phyloP scores from a whole-genome alignment of 2,888 invertebrate genomes.

The Papilio gigon region DNA sequence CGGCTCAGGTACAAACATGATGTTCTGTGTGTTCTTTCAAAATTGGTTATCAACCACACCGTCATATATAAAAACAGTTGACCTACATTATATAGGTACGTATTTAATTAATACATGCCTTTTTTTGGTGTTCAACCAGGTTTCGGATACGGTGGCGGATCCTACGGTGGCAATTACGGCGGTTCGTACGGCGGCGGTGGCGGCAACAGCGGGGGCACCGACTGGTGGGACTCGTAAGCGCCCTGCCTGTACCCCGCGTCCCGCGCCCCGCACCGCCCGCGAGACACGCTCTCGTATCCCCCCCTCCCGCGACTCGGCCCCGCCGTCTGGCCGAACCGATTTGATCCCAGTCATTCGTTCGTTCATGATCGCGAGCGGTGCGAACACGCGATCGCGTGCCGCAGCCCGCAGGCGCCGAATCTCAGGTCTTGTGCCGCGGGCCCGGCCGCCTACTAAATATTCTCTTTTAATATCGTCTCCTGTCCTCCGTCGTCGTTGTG shows the following conservation, averaged over 20 bases:
- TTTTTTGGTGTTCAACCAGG: conserved; percentile 51
- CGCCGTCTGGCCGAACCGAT: conserved; percentile 62
- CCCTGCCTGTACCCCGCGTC: conserved; percentile 42
- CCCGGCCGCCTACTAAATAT: conserved; percentile 44
- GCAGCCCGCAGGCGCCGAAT: conserved; percentile 68
- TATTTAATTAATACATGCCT: not conserved
- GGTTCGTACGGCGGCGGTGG: conserved; percentile 77
- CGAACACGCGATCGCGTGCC: conserved; percentile 57
- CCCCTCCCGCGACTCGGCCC: conserved; percentile 12
- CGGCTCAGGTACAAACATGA: conserved; percentile 58
- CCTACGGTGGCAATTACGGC: conserved; percentile 76
- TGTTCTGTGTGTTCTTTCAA: not conserved
- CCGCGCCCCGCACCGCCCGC: conserved; percentile 46
- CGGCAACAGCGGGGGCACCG: conserved; percentile 72
- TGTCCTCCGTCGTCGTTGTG: conserved; percentile 44
- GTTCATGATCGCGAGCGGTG: conserved; percentile 52
- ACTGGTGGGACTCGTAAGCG: conserved; percentile 79
- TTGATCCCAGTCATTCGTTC: conserved; percentile 53
- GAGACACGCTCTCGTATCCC: conserved; percentile 31
- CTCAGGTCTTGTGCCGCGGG: conserved; percentile 64
- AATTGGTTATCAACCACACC: too few species aligned
- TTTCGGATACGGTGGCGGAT: conserved; percentile 71
- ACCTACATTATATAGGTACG: not conserved
- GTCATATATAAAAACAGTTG: not conserved
- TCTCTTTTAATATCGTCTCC: conserved; percentile 42